Conservation (phyloP, 2,113 vertebrate genomes). For the Butorides virescens region DNA sequence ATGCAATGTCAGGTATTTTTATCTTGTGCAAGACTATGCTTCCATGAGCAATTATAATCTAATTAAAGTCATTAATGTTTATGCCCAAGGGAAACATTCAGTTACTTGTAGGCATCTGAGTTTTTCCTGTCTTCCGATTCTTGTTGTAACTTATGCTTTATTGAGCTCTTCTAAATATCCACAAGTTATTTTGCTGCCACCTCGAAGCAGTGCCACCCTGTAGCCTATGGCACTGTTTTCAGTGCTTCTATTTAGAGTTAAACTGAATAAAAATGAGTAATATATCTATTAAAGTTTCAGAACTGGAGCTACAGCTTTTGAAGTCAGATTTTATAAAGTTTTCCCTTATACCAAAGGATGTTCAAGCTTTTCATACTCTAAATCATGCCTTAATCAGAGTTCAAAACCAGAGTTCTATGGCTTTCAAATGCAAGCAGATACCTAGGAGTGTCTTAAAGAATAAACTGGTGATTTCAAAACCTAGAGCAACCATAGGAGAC, state of each 20-base stretch:
- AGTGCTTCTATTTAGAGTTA: conserved; percentile 35
- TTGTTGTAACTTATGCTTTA: conserved; percentile 64
- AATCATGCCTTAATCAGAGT: conserved; percentile 47
- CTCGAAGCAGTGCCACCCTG: conserved; percentile 42
- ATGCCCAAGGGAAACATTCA: conserved; percentile 60
- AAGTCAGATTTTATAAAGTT: conserved; percentile 17
- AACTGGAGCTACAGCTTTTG: conserved; percentile 23
- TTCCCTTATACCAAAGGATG: conserved; percentile 26
- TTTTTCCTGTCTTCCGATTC: conserved; percentile 42
- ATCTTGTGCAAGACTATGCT: conserved; percentile 46
- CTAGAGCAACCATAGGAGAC: not conserved
- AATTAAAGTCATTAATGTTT: conserved; percentile 74
- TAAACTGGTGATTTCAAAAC: not conserved
- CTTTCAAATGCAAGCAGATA: not conserved
- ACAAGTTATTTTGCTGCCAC: conserved; percentile 54
- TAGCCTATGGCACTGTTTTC: conserved; percentile 38
- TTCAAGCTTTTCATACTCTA: conserved; percentile 52
- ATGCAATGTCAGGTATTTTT: conserved; percentile 58
- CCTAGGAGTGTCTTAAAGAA: not conserved
- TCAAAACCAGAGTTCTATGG: not conserved
- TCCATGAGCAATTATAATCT: conserved; percentile 67
- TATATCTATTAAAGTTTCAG: conserved; percentile 24
- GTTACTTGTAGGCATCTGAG: conserved; percentile 63
- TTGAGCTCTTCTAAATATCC: conserved; percentile 56
- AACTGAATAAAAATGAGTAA: conserved; percentile 57